Evolutionary conservation across 2,888 invertebrate species (phyloP), one percentile per base, ranked within the genome.

Genomic region (Dynastes hyllus): DNA sequence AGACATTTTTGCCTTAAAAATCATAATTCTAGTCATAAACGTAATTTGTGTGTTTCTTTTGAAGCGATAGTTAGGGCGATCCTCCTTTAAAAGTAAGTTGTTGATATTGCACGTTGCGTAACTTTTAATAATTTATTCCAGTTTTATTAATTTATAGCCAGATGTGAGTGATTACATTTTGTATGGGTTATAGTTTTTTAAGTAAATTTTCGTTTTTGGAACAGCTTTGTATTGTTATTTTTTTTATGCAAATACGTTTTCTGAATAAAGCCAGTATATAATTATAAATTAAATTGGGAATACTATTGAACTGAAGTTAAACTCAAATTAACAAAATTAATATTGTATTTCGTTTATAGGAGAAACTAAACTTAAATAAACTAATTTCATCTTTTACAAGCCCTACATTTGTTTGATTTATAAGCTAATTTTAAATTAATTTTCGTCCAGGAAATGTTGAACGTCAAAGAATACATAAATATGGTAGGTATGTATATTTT

Each of bases 21-120:
- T 58, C 73, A 58, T 37, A 73, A 58, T 73, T 73, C 73, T 73
- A 73, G 73, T 73, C 73, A 71, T 32, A 73, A 69, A 69, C 27
- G 40, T 51, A 69, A 50, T 27, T 29, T 29, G 63, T 63, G 63
- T 8, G 27, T 63, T 32, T 63, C 27, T 63, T 58, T 73, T 69
- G 40, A 73, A 58, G 32, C 50, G 37, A 58, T 73, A 70, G 13
- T 16, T 51, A 70, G 22, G 51, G 11, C 50, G 40, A 37, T 58
- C 8, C 11, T 71, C 58, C 55, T 16, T 73, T 67, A 50, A 67
- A 32, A 32, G 29, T 63, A 13, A 32, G 32, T 70, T 70, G 32
- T 70, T 67, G 22, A 67, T 70, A 66, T 67, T 67, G 67, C 67
- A 67, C 67, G 67, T 67, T 67, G 67, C 16, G 22, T 58, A 22